Conservation (phyloP, 2,888 invertebrate genomes). For the Drymonia ruficornis region DNA sequence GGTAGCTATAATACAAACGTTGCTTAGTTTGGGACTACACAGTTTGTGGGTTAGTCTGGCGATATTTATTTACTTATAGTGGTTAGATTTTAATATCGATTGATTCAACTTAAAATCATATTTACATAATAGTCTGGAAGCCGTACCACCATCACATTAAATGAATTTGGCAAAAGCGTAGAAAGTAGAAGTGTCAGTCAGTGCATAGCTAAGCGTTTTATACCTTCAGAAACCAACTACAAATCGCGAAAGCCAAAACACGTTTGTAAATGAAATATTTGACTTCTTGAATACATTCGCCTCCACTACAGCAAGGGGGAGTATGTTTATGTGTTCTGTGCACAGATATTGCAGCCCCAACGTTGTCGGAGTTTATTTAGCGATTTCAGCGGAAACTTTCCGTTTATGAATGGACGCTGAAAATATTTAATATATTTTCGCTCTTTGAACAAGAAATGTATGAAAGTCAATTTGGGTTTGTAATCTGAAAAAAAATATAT, state of each 20-base stretch:
- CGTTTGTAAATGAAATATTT: background rate
- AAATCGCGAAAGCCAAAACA: background rate
- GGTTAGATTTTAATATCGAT: no score
- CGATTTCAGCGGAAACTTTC: background rate
- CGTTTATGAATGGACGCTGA: background rate
- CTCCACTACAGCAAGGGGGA: slow-evolving; percentile 8
- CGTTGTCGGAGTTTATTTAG: background rate
- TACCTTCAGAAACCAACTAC: background rate
- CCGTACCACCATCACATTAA: no score
- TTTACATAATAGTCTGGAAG: no score
- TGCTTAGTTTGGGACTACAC: no score
- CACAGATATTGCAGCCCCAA: slow-evolving; percentile 13
- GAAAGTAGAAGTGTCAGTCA: no score
- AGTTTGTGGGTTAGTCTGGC: no score
- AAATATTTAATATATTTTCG: slow-evolving; percentile 1
- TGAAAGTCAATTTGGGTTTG: background rate
- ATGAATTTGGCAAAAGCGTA: no score
- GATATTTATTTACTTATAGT: no score
- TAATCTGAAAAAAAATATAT: no score
- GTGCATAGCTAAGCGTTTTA: no score
- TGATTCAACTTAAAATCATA: no score
- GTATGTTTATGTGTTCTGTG: slow-evolving; percentile 10
- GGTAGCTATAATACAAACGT: no score
- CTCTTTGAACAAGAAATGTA: background rate
- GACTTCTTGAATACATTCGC: slow-evolving; percentile 4